These are phyloP conservation scores for Perizoma affinitatum DNA, from an alignment of 2,888 invertebrate species.

Conservation along the genomic window DNA sequence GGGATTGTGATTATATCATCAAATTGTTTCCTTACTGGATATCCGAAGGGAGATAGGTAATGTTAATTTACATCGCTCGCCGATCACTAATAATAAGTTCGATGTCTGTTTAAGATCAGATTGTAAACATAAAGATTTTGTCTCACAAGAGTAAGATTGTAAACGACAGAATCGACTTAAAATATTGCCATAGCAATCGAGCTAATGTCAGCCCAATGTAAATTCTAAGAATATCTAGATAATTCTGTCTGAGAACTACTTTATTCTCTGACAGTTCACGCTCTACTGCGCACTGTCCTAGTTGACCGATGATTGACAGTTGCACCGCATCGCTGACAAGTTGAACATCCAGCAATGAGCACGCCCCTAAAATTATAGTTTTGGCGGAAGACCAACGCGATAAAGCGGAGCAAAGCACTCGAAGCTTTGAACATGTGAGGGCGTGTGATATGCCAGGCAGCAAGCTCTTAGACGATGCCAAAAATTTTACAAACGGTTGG, in stretches of 20 bases:
- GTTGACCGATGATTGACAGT: conserved; percentile 53
- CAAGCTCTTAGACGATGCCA: conserved; percentile 32
- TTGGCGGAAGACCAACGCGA: conserved; percentile 63
- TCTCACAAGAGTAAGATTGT: too few relatives aligned
- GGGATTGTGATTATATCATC: conserved; percentile 2
- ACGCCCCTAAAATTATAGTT: conserved; percentile 63
- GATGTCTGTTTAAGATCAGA: too few relatives aligned
- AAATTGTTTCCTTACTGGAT: not conserved
- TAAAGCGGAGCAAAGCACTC: conserved; percentile 39
- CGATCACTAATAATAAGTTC: too few relatives aligned
- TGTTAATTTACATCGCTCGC: too few relatives aligned
- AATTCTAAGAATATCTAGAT: conserved; percentile 3
- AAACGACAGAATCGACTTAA: too few relatives aligned
- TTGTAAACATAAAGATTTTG: too few relatives aligned
- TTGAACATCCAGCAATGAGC: conserved; percentile 39
- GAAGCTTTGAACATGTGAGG: conserved; percentile 34
- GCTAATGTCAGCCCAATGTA: not conserved
- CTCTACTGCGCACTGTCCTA: conserved; percentile 12
- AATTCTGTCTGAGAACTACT: not conserved
- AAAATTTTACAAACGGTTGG: conserved; percentile 24
- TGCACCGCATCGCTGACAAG: conserved; percentile 38
- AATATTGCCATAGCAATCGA: not conserved
- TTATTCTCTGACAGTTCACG: conserved; percentile 10
- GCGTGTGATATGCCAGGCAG: conserved; percentile 27
- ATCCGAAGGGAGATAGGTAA: not conserved